These are phyloP conservation scores for Augochlora pura DNA, from an alignment of 1,140 invertebrate genomes.

Conservation along the genomic window DNA sequence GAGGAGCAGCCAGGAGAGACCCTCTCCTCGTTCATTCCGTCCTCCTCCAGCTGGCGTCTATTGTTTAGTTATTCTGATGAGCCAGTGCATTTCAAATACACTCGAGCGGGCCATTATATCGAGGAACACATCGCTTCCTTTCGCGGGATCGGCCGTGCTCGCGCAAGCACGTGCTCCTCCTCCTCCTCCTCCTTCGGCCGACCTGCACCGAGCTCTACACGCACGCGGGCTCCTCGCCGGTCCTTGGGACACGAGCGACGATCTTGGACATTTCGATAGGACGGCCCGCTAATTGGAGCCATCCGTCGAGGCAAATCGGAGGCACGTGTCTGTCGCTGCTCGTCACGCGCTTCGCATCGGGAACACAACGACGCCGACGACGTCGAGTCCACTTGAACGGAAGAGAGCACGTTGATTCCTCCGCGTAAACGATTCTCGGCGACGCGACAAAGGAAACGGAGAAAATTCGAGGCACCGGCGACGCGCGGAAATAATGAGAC, in stretches of 20 bases:
- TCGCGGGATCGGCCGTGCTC: conserved; percentile 24
- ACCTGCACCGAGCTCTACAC: too few species aligned
- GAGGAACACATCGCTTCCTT: conserved; percentile 51
- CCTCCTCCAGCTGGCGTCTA: conserved; percentile 38
- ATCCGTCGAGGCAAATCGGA: conserved; percentile 24
- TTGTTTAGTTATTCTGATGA: conserved; percentile 73
- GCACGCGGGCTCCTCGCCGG: too few species aligned
- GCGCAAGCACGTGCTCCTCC: conserved; percentile 2
- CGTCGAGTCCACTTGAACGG: neutral
- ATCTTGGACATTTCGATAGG: conserved; percentile 8
- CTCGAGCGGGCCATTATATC: conserved; percentile 65
- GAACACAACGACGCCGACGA: neutral
- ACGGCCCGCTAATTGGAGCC: conserved; percentile 30
- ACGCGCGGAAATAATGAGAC: neutral
- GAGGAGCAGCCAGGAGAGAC: conserved; percentile 22
- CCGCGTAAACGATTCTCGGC: conserved; percentile 22
- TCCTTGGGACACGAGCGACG: neutral
- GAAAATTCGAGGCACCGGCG: neutral
- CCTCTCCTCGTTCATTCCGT: conserved; percentile 28
- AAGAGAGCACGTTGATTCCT: conserved; percentile 26
- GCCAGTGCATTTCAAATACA: conserved; percentile 64
- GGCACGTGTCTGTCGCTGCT: neutral
- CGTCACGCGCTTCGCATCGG: neutral
- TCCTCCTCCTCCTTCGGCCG: too few species aligned
- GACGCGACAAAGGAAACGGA: neutral